phyloP scores from a whole-genome alignment of 2,113 vertebrate genomes.

The Bubalus kerabau region DNA sequence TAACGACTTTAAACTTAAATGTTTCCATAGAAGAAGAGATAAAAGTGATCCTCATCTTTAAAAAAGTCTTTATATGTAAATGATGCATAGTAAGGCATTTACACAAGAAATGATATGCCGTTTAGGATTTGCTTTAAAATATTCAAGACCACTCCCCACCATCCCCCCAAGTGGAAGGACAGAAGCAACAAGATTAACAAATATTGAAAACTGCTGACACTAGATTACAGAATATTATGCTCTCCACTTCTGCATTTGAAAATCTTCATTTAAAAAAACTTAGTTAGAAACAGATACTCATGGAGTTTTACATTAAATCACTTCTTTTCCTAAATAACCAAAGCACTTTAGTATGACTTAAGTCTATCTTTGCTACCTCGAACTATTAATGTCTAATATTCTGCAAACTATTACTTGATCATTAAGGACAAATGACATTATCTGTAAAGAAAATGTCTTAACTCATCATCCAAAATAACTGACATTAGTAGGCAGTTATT shows the following conservation, averaged over 20 bases:
- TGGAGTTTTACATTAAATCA: background rate
- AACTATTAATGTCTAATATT: background rate
- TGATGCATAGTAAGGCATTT: background rate
- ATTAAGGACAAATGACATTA: background rate
- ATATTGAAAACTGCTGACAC: background rate
- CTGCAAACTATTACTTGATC: background rate
- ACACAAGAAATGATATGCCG: background rate
- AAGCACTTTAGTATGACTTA: background rate
- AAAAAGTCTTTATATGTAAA: background rate
- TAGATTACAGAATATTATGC: background rate
- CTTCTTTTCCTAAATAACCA: background rate
- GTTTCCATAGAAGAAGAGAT: background rate
- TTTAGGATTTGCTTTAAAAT: background rate
- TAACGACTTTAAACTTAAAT: background rate
- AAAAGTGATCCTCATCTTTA: background rate
- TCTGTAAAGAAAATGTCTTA: slow-evolving; percentile 10
- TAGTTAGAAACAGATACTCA: background rate
- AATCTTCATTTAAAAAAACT: background rate
- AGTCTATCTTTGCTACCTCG: background rate
- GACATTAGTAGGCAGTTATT: background rate
- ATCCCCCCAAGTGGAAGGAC: background rate
- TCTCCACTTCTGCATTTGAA: background rate
- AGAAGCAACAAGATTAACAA: background rate
- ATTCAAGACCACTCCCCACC: background rate
- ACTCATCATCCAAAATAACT: background rate